Percentiles rank a stretch among this genome's conserved stretches.
Evolutionary conservation across 2,113 vertebrate species (phyloP).

Genomic region (Hucho hucho): DNA sequence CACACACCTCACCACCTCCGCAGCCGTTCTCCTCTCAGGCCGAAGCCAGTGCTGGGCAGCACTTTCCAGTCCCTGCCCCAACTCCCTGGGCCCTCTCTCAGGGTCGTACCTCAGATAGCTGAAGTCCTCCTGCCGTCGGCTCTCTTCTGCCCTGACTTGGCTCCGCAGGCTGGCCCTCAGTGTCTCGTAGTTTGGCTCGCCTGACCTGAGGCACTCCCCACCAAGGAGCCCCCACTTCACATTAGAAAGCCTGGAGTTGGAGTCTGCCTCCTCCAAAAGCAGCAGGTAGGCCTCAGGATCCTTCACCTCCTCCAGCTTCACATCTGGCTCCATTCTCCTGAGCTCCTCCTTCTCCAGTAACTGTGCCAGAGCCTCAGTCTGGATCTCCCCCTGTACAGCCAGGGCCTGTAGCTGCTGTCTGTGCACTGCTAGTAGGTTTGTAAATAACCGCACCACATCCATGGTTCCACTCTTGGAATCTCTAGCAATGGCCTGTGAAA

Average conservation of each 20-base stretch:
- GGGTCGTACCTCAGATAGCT: slow-evolving; percentile 17
- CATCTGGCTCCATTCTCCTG: not conserved
- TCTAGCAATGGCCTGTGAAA: no score
- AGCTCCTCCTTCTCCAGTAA: not conserved
- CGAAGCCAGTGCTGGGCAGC: slow-evolving; percentile 17
- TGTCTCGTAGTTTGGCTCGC: not conserved
- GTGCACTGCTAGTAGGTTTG: slow-evolving; percentile 16
- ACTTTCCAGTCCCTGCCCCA: slow-evolving; percentile 11
- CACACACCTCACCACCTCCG: slow-evolving; percentile 3
- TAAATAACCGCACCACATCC: slow-evolving; percentile 17
- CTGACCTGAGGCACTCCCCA: not conserved
- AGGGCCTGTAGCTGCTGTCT: slow-evolving; percentile 20
- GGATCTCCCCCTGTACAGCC: slow-evolving; percentile 21
- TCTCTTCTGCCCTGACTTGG: not conserved
- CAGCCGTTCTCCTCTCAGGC: slow-evolving; percentile 10
- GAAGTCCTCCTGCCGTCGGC: slow-evolving; percentile 5
- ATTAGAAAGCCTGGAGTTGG: slow-evolving; percentile 3
- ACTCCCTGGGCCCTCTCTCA: not conserved
- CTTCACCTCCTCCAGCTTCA: not conserved
- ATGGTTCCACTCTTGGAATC: not conserved
- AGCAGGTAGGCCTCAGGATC: slow-evolving; percentile 15
- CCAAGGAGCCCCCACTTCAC: slow-evolving; percentile 8
- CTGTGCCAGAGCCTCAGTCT: slow-evolving; percentile 7
- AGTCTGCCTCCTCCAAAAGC: slow-evolving; percentile 4
- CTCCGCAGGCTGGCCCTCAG: slow-evolving; percentile 3